Percentiles rank a stretch among this genome's conserved stretches.
phyloP scores from a whole-genome alignment of 2,797 vertebrate genomes.

The Hydrophis major region DNA sequence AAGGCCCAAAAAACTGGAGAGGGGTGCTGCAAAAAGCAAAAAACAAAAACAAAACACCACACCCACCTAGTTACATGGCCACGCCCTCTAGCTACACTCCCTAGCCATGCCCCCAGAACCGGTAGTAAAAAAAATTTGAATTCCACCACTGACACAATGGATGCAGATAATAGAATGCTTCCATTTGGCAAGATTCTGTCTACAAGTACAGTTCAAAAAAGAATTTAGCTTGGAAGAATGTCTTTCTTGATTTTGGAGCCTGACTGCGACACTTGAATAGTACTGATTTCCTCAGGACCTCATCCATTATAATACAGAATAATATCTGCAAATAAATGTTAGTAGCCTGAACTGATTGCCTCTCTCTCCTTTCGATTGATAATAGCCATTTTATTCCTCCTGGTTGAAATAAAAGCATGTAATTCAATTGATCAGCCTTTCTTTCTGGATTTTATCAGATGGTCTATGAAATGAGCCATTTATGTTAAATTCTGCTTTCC shows the following conservation, averaged over 20 bases:
- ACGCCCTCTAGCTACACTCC: no score
- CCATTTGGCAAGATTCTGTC: neutral
- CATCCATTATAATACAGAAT: neutral
- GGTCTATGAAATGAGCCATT: neutral
- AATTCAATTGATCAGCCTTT: conserved; percentile 1
- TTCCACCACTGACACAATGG: neutral
- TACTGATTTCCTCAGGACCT: neutral
- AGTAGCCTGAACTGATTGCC: neutral
- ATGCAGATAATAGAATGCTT: neutral
- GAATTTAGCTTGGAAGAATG: neutral
- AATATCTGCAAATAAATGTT: neutral
- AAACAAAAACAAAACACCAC: no score
- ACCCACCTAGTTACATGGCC: no score
- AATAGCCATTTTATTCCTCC: neutral
- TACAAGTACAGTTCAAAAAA: neutral
- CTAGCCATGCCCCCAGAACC: no score
- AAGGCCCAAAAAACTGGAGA: no score
- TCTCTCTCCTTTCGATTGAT: neutral
- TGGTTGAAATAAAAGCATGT: neutral
- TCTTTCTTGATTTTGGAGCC: neutral
- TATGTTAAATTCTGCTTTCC: neutral
- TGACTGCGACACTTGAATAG: neutral
- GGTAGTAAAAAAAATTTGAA: no score
- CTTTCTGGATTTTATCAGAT: neutral
- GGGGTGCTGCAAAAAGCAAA: no score